phyloP scores from a whole-genome alignment of 2,888 invertebrate genomes.

The Pristionchus entomophagus region DNA sequence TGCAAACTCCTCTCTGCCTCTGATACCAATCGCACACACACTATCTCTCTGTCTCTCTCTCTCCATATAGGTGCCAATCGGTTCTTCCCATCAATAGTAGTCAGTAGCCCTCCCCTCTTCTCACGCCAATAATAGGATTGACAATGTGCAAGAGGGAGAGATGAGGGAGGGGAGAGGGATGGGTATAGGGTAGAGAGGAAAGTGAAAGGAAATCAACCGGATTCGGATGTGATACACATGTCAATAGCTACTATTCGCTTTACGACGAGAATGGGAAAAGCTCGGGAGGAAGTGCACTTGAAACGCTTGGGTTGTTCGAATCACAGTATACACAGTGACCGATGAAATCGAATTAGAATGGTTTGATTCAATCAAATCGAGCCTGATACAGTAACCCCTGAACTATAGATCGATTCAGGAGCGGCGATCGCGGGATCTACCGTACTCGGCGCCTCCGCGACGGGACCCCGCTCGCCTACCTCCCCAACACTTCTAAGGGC shows the following conservation, averaged over 20 bases:
- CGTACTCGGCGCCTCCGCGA: background rate
- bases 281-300: background rate
- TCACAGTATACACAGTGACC: too few species aligned
- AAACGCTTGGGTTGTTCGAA: too few species aligned
- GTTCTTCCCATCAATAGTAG: constrained; percentile 7
- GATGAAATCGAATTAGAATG: too few species aligned
- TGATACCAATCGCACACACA: too few species aligned
- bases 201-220: constrained; percentile 44
- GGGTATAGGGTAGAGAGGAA: background rate
- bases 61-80: background rate
- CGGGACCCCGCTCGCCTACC: constrained; percentile 58
- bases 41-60: too few species aligned
- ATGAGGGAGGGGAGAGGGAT: background rate
- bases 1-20: too few species aligned
- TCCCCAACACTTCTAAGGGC: constrained; percentile 60
- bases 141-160: constrained; percentile 8
- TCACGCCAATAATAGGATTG: constrained; percentile 41
- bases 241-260: background rate
- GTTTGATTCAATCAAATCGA: background rate
- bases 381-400: too few species aligned
- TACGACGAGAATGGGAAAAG: constrained; percentile 20
- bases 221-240: constrained; percentile 38
- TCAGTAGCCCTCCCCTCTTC: background rate
- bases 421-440: constrained; percentile 35
- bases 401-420: constrained; percentile 12